phyloP scores from a whole-genome alignment of 2,797 vertebrate species.

The Leucoraja ocellata region DNA sequence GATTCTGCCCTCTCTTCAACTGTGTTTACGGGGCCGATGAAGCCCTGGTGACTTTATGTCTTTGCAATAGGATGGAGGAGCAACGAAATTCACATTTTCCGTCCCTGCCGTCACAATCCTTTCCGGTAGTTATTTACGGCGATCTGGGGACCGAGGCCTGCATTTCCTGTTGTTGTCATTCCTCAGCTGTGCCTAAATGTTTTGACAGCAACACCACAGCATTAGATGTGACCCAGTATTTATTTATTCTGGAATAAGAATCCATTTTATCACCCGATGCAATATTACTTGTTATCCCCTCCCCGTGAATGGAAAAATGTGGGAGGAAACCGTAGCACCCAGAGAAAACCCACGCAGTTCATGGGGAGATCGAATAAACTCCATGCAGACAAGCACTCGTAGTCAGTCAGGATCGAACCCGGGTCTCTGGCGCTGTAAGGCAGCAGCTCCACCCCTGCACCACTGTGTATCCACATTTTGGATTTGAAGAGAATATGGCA shows the following conservation, averaged over 20 bases:
- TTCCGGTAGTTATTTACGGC: background rate
- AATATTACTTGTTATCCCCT: background rate
- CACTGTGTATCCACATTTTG: too few relatives aligned
- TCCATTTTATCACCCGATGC: background rate
- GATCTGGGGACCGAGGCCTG: background rate
- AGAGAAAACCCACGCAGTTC: too few relatives aligned
- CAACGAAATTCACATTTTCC: background rate
- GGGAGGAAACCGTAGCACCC: background rate
- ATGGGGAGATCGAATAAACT: too few relatives aligned
- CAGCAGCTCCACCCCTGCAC: too few relatives aligned
- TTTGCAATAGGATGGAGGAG: background rate
- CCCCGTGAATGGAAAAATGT: background rate
- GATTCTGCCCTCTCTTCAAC: background rate
- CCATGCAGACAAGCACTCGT: too few relatives aligned
- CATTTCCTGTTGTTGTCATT: constrained; percentile 1
- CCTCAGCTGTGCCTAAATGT: background rate
- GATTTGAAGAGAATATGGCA: too few relatives aligned
- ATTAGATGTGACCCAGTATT: background rate
- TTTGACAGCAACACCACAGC: background rate
- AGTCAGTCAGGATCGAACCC: too few relatives aligned
- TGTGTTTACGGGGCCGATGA: background rate
- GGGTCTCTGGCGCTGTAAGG: too few relatives aligned
- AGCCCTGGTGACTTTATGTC: background rate
- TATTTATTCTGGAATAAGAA: background rate
- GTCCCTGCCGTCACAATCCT: background rate